A percentile compares a stretch with the other conserved stretches of the same genome.
Conservation (phyloP, 2,888 invertebrate species). For the Thysanoteuthis rhombus region DNA sequence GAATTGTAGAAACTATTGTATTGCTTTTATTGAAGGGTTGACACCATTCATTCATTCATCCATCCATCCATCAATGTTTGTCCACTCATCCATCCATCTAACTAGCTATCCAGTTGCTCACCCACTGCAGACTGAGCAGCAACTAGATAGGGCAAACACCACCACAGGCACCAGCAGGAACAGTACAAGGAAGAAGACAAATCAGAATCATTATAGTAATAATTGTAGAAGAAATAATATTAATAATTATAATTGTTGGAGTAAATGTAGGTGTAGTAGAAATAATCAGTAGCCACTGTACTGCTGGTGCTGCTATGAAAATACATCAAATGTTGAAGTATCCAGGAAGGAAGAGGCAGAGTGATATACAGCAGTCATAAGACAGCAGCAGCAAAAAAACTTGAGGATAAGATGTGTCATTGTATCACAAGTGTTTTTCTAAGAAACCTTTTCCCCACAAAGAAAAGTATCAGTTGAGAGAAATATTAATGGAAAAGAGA, state of each 20-base stretch:
- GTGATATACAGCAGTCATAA: not conserved
- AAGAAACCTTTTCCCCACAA: not conserved
- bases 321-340: not conserved
- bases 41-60: not conserved
- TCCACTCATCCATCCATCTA: not conserved
- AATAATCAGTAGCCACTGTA: not conserved
- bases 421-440: not conserved
- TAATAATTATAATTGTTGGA: not conserved
- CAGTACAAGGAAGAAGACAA: not conserved
- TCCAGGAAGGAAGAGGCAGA: not conserved
- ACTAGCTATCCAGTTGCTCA: not conserved
- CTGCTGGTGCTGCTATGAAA: slow-evolving; percentile 12
- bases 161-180: not conserved
- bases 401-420: not conserved
- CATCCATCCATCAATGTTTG: not conserved
- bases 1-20: slow-evolving; percentile 12
- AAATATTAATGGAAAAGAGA: not conserved
- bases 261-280: not conserved
- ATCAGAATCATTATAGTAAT: not conserved
- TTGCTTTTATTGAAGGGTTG: slow-evolving; percentile 12
- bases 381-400: too few species aligned
- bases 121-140: slow-evolving; percentile 12
- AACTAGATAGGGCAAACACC: not conserved
- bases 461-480: not conserved
- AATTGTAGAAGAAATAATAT: not conserved